Conservation (phyloP, 2,888 invertebrate species). For the Lithophane semibrunnea region DNA sequence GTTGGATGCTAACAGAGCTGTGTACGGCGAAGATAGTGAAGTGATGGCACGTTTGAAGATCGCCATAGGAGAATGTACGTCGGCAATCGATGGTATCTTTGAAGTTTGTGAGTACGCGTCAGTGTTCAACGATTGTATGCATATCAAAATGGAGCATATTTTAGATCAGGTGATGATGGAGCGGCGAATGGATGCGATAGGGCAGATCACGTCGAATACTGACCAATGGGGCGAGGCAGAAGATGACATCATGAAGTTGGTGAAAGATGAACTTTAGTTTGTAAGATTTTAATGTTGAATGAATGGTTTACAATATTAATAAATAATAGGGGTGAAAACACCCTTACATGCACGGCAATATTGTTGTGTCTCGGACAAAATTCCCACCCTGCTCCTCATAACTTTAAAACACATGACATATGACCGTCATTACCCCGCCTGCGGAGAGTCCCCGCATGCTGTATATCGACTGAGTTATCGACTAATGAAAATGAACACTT, state of each 20-base stretch:
- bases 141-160: constrained; percentile 87
- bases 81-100: constrained; percentile 79
- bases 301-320: neutral
- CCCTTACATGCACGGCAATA: neutral
- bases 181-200: constrained; percentile 84
- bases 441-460: too few species aligned
- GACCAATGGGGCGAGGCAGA: constrained; percentile 85
- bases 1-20: constrained; percentile 79
- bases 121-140: constrained; percentile 88
- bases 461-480: too few species aligned
- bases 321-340: constrained; percentile 7
- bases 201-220: constrained; percentile 80
- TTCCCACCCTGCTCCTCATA: neutral
- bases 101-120: constrained; percentile 87
- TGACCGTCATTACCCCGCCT: too few species aligned
- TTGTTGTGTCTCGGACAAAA: neutral
- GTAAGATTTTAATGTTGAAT: neutral
- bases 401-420: neutral
- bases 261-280: constrained; percentile 83
- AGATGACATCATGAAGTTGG: constrained; percentile 81
- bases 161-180: constrained; percentile 85
- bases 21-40: constrained; percentile 85
- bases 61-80: constrained; percentile 80
- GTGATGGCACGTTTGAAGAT: constrained; percentile 78
- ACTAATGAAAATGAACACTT: neutral